Evolutionary conservation across 2,888 invertebrate species (phyloP), one percentile per base, ranked within the genome.

Genomic region (Diarsia dahlii): DNA sequence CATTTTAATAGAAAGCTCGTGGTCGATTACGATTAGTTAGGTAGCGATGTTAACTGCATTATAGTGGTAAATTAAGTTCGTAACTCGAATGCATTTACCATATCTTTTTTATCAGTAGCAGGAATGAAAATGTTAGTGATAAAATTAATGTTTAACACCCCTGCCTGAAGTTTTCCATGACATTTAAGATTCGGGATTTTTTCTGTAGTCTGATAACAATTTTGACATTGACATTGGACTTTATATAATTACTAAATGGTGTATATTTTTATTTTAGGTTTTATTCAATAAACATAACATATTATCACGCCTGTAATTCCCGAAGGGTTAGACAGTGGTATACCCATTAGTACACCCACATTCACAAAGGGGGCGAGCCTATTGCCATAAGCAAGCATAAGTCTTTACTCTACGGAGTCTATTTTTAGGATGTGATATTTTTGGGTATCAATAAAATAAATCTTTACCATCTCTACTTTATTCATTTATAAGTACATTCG

Each of bases 1-100:
- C 81, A 83, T 82, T 86, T 84, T 74, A 82, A 84, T 88, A 82
- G 82, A 84, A 85, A 86, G 84, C 84, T 83, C 70, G 84, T 79
- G 72, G 64, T 75, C 62, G 71, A 80, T 82, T 84, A 76, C 80
- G 80, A 87, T 75, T 82, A 78, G 73, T 86, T 87, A 82, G 76
- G 85, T 85, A 89, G 87, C 73, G 62, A 80, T 67, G 66, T 69
- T 77, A 73, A 74, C 78, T 76, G 62, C 66, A 60, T 15, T 60
- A 71, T 60, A 72, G 60, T 23, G 34, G 48, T 58, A 56, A 58
- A 84, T 46, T 62, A 74, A 72, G 67, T 67, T 70, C 28, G 72
- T 82, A 75, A 84, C 73, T 73, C 5, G 28, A 54, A 69, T 76
- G 67, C 72, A 84, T 60, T 80, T 52, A 70, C 58, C 66, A 64